Conservation (phyloP, 2,888 invertebrate species). For the Zygothrica quintamaculata region DNA sequence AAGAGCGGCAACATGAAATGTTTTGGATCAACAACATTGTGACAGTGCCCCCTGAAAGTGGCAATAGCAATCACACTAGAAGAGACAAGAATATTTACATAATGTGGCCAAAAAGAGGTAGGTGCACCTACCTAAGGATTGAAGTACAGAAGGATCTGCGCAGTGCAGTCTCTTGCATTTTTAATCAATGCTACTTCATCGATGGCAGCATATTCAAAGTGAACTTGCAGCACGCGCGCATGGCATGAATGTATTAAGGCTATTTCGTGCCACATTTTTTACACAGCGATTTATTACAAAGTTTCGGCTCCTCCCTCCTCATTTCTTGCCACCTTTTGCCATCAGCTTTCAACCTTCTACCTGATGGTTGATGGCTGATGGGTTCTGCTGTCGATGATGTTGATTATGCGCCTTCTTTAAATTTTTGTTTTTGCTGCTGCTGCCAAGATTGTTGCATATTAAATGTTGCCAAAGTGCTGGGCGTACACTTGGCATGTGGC, state of each 20-base stretch:
- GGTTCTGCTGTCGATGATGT: constrained; percentile 39
- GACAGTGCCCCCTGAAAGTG: constrained; percentile 1
- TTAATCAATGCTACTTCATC: constrained; percentile 56
- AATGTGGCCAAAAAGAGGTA: constrained; percentile 31
- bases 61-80: constrained; percentile 1
- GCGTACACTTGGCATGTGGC: constrained; percentile 35
- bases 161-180: constrained; percentile 70
- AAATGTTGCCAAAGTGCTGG: constrained; percentile 72
- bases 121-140: constrained; percentile 25
- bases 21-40: constrained; percentile 17
- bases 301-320: constrained; percentile 16
- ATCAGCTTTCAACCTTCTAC: too few species aligned
- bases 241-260: constrained; percentile 76
- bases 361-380: too few species aligned
- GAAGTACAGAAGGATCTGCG: constrained; percentile 23
- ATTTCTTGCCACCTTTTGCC: neutral
- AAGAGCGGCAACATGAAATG: constrained; percentile 28
- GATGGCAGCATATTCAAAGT: constrained; percentile 14
- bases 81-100: constrained; percentile 43
- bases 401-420: constrained; percentile 58
- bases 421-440: constrained; percentile 40
- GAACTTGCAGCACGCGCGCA: constrained; percentile 57
- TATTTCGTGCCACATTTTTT: constrained; percentile 63
- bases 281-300: constrained; percentile 59
- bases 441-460: constrained; percentile 80